phyloP scores from a whole-genome alignment of 1,140 invertebrate genomes.

The Macrostomum lignano region DNA sequence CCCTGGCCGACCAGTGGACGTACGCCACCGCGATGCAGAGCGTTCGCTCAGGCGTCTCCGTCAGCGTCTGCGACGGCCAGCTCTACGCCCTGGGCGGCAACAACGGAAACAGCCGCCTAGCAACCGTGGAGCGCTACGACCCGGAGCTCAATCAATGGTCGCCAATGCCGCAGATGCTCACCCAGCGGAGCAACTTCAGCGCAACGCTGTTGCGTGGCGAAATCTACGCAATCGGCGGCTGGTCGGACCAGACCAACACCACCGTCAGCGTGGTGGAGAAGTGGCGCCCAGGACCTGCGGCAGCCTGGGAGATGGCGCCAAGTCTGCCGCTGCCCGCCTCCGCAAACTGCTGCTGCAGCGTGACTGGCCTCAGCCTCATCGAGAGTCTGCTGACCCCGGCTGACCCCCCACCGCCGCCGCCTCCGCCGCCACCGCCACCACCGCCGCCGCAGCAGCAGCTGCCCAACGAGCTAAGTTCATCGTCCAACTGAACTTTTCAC shows the following conservation, averaged over 20 bases:
- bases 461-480: too few species aligned
- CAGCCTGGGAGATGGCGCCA: background rate
- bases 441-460: too few species aligned
- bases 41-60: constrained; percentile 28
- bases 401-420: too few species aligned
- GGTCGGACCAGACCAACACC: constrained; percentile 37
- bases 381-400: too few species aligned
- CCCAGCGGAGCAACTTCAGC: constrained; percentile 52
- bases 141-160: constrained; percentile 37
- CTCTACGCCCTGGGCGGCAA: constrained; percentile 32
- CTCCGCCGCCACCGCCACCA: too few species aligned
- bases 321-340: background rate
- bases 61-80: constrained; percentile 17
- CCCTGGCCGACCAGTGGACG: constrained; percentile 53
- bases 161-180: constrained; percentile 46
- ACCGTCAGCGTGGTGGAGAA: constrained; percentile 3
- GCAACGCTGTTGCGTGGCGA: constrained; percentile 40
- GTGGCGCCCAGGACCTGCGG: background rate
- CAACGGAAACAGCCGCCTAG: constrained; percentile 29
- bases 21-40: constrained; percentile 45
- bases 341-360: constrained; percentile 4
- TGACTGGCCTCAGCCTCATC: constrained; percentile 1
- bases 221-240: constrained; percentile 49
- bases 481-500: too few species aligned
- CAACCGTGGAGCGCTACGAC: constrained; percentile 34